Base-by-base conservation (phyloP, 2,797 vertebrate genomes). In the Amblyopsis hoosieri region DNA sequence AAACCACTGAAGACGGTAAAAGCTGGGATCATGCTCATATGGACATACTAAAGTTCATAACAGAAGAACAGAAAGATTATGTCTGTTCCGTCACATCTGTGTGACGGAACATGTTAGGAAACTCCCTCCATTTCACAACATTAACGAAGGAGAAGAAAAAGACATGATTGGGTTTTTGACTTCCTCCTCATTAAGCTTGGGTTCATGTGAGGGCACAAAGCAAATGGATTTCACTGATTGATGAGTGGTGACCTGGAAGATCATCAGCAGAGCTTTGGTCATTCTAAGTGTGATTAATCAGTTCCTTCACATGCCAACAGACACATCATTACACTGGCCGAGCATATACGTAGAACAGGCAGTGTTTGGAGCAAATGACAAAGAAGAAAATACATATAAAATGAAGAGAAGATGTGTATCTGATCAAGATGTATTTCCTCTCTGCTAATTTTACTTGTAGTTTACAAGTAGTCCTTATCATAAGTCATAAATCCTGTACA, bases 141-240 rank as follows among this genome's bases (percentile, higher is more conserved):
- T 42, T 50, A 15, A 37, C 13, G 13, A 51, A 1, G 17, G 23
- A 13, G 42, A 12, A 62, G 23, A 55, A 59, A 58, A 57, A 4
- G 1, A 64, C 33, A 15, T 80, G 81, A 82, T 79, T 79, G 78
- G 72, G 76, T 62, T 67, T 67, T 69, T 63, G 71, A 63, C 66
- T 62, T n/a, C 23, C 72, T 76, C 79, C 84, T 88, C 84, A 87
- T 90, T 88, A 80, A 80, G 61, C 66, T 74, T 78, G 58, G 75
- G 71, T 75, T 74, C 77, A 86, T 81, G 81, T 87, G 78, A 80
- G 83, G 82, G 83, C 78, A 85, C 80, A 83, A 74, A 71, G 42
- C 17, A 23, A 60, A 31, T 29, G 2, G 19, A 84, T 87, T 29
- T 73, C 80, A 87, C 83, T 78, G 75, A 87, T 81, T 72, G 81